Evolutionary conservation across 1,140 invertebrate genomes (phyloP).

Genomic region (Mizuhopecten yessoensis): DNA sequence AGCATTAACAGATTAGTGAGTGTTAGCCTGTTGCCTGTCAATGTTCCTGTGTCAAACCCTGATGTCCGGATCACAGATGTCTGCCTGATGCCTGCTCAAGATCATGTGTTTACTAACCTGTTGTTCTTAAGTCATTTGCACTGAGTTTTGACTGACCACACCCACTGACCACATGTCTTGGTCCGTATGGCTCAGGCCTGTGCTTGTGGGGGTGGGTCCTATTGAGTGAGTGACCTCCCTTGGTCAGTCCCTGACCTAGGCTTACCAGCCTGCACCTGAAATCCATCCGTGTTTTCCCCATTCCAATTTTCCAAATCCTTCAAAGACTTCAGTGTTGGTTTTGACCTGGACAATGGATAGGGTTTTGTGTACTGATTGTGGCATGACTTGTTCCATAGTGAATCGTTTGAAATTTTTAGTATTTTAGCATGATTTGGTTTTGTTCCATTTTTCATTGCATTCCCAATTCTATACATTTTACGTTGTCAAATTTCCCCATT

Average conservation of each 20-base stretch:
- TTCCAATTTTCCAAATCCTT: background rate
- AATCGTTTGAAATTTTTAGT: conserved; percentile 1
- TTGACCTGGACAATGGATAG: background rate
- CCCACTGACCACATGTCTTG: background rate
- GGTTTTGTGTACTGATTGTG: background rate
- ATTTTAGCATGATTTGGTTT: conserved; percentile 12
- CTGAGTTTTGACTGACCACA: background rate
- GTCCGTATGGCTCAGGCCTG: background rate
- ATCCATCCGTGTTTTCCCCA: background rate
- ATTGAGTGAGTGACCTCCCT: background rate
- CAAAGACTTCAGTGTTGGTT: background rate
- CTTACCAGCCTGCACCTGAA: background rate
- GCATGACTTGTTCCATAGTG: conserved; percentile 9
- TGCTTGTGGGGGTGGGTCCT: background rate
- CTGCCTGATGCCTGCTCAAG: background rate
- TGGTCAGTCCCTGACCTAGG: background rate
- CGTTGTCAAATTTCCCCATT: background rate
- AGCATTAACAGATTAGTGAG: background rate
- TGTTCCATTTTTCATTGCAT: conserved; percentile 14
- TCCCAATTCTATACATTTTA: conserved; percentile 16
- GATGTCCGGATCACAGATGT: background rate
- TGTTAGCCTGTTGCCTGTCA: background rate
- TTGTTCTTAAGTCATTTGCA: background rate
- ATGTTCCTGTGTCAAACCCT: background rate
- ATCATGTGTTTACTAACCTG: background rate